Evolutionary conservation across 2,113 vertebrate species (phyloP).

Genomic region (Sturnus vulgaris): DNA sequence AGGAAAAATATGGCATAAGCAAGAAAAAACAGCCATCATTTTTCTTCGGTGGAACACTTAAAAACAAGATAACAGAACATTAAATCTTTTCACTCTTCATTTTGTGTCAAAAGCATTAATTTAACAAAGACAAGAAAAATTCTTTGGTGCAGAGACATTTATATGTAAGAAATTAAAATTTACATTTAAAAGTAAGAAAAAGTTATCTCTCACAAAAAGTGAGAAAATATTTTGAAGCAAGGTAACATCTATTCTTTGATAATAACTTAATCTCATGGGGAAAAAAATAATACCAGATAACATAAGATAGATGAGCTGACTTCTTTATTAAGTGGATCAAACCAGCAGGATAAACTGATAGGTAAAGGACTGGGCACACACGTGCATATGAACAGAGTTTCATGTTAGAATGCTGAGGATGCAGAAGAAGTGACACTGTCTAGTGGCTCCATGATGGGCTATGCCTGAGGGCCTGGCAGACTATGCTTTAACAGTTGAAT

Average conservation of each 20-base stretch:
- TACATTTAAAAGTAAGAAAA: not conserved
- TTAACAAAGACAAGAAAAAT: not conserved
- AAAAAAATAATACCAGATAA: not conserved
- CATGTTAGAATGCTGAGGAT: not conserved
- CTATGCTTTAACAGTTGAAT: not conserved
- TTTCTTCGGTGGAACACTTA: not conserved
- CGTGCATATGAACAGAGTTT: rapidly evolving
- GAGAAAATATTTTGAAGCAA: not conserved
- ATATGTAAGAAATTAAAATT: not conserved
- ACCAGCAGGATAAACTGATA: not conserved
- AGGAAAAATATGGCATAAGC: not conserved
- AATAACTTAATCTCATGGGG: not conserved
- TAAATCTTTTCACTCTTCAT: not conserved
- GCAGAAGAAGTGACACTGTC: not conserved
- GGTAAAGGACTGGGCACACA: not conserved
- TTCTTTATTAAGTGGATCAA: not conserved
- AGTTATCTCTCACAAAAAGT: not conserved
- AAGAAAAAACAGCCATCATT: not conserved
- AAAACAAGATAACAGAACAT: not conserved
- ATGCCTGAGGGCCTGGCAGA: not conserved
- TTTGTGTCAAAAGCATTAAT: not conserved
- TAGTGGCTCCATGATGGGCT: rapidly evolving
- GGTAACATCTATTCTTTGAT: not conserved
- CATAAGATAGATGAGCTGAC: not conserved
- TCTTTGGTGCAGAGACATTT: not conserved